Evolutionary conservation across 2,113 vertebrate genomes (phyloP).

Genomic region (Takifugu flavidus): DNA sequence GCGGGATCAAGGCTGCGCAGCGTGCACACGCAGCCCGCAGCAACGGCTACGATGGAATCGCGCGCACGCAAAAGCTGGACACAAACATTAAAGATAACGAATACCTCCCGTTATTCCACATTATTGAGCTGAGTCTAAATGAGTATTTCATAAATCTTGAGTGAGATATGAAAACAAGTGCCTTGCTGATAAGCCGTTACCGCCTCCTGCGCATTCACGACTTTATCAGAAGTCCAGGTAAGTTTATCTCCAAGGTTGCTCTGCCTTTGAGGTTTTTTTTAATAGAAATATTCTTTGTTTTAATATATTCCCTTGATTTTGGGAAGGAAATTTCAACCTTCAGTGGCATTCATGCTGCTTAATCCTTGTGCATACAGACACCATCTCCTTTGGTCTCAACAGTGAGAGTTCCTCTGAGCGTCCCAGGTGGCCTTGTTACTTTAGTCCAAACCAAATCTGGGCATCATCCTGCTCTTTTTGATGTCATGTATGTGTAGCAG

Average conservation of each 20-base stretch:
- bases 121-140: slow-evolving; percentile 27
- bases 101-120: slow-evolving; percentile 29
- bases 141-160: slow-evolving; percentile 39
- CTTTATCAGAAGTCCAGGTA: slow-evolving; percentile 41
- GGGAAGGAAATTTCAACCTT: slow-evolving; percentile 54
- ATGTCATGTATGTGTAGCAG: slow-evolving; percentile 43
- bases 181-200: slow-evolving; percentile 40
- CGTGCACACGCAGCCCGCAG: slow-evolving; percentile 20
- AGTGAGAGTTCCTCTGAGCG: slow-evolving; percentile 37
- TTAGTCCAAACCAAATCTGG: slow-evolving; percentile 46
- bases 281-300: slow-evolving; percentile 6
- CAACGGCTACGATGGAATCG: slow-evolving; percentile 36
- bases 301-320: slow-evolving; percentile 28
- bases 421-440: slow-evolving; percentile 55
- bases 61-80: slow-evolving; percentile 30
- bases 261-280: slow-evolving; percentile 29
- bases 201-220: slow-evolving; percentile 47
- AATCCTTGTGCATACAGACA: slow-evolving; percentile 48
- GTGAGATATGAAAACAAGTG: slow-evolving; percentile 39
- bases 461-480: slow-evolving; percentile 58
- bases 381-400: slow-evolving; percentile 41
- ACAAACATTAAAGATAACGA: slow-evolving; percentile 43
- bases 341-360: slow-evolving; percentile 43
- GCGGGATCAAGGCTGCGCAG: slow-evolving; percentile 18
- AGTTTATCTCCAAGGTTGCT: slow-evolving; percentile 56